Evolutionary conservation across 2,797 vertebrate species (phyloP).

Genomic region (Tiaroga cobitis): DNA sequence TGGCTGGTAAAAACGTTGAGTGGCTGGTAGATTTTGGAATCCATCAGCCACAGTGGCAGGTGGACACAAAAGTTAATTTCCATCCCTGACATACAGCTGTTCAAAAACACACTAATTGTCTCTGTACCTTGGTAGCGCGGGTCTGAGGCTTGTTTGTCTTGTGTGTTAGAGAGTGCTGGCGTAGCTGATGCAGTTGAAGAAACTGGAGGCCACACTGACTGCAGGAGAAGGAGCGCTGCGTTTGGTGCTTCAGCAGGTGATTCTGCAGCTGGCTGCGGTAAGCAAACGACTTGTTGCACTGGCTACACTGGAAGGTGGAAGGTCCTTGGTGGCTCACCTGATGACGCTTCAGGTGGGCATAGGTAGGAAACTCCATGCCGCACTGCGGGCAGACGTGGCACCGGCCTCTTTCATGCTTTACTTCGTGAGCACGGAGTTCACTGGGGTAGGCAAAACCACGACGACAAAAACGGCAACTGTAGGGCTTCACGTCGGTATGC

Average conservation of each 20-base stretch:
- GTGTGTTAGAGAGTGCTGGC: conserved; percentile 95
- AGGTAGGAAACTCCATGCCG: conserved; percentile 95
- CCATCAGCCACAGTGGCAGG: too few species aligned
- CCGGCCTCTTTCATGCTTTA: conserved; percentile 92
- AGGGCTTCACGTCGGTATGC: conserved; percentile 94
- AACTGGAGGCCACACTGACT: conserved; percentile 97
- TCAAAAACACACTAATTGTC: neutral
- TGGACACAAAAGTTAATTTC: too few species aligned
- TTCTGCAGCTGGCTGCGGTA: conserved; percentile 98
- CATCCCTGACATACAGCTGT: neutral
- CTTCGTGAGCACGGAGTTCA: conserved; percentile 93
- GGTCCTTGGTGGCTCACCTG: conserved; percentile 95
- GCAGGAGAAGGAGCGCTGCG: conserved; percentile 93
- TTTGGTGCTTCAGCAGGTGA: conserved; percentile 96
- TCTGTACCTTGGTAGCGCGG: conserved; percentile 51
- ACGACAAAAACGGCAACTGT: conserved; percentile 96
- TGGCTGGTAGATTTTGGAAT: too few species aligned
- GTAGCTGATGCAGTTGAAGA: conserved; percentile 95
- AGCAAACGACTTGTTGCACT: conserved; percentile 94
- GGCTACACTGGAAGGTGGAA: conserved; percentile 93
- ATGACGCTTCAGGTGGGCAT: conserved; percentile 96
- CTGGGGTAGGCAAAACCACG: conserved; percentile 96
- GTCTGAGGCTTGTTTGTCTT: conserved; percentile 80
- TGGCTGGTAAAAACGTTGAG: too few species aligned
- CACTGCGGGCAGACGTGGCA: conserved; percentile 95